These are phyloP conservation scores for Silurus asotus DNA, from an alignment of 2,113 vertebrate genomes.

Conservation along the genomic window DNA sequence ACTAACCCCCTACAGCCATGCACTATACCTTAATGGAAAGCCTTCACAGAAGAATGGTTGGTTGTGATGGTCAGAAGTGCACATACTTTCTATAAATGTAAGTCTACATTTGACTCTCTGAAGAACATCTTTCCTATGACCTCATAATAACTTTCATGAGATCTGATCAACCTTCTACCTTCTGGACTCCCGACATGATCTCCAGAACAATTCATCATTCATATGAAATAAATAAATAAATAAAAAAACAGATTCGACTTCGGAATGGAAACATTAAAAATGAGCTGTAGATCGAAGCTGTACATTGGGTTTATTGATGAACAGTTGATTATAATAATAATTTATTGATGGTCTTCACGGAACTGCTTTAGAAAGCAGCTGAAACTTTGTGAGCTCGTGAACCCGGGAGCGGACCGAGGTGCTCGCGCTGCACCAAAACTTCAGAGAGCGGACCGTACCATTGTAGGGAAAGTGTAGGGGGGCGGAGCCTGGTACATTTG, in stretches of 20 bases:
- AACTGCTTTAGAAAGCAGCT: neutral
- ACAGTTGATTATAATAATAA: too few relatives aligned
- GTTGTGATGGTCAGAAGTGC: neutral
- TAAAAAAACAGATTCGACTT: too few relatives aligned
- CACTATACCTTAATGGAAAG: neutral
- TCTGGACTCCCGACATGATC: neutral
- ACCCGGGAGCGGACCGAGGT: neutral
- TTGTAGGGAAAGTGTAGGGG: neutral
- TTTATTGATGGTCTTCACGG: too few relatives aligned
- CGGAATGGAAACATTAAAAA: too few relatives aligned
- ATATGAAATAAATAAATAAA: too few relatives aligned
- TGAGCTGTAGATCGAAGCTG: neutral
- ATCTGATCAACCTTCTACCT: neutral
- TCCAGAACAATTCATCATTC: neutral
- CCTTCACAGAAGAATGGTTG: neutral
- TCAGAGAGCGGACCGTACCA: slow-evolving; percentile 41
- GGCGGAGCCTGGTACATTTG: neutral
- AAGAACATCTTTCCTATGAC: neutral
- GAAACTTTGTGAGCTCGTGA: neutral
- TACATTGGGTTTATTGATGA: neutral
- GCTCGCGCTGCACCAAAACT: neutral
- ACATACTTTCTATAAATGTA: neutral
- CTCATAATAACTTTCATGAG: neutral
- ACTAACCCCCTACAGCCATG: neutral
- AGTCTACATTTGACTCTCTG: neutral